Percentiles rank a stretch among this genome's conserved stretches.
These are phyloP conservation scores for Rhizomys pruinosus DNA, from an alignment of 2,113 vertebrate genomes.

Conservation along the genomic window DNA sequence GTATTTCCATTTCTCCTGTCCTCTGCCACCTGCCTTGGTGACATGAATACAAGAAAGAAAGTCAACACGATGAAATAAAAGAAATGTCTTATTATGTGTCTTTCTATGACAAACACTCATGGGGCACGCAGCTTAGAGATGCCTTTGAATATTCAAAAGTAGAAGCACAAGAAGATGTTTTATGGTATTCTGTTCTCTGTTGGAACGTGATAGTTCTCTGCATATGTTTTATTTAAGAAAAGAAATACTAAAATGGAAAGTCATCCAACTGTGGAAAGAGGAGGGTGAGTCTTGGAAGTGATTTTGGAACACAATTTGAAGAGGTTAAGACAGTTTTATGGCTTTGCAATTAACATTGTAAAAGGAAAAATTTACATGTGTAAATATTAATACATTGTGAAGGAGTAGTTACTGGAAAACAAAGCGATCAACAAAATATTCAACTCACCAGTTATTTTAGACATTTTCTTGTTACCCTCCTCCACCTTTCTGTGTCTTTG, in stretches of 20 bases:
- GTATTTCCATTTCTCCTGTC: neutral
- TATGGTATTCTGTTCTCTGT: slow-evolving; percentile 4
- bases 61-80: neutral
- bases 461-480: neutral
- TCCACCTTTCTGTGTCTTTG: too few species aligned
- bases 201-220: slow-evolving; percentile 46
- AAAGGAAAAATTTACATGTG: slow-evolving; percentile 16
- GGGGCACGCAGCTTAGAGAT: slow-evolving; percentile 19
- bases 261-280: slow-evolving; percentile 6
- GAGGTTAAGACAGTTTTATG: slow-evolving; percentile 25
- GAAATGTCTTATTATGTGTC: neutral
- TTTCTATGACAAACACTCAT: neutral
- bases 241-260: slow-evolving; percentile 52
- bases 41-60: neutral
- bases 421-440: neutral
- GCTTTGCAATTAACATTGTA: slow-evolving; percentile 36
- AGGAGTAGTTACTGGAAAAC: neutral
- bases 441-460: neutral
- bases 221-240: slow-evolving; percentile 57
- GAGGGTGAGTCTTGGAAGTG: slow-evolving; percentile 14
- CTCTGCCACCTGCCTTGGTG: neutral
- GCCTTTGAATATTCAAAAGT: slow-evolving; percentile 37
- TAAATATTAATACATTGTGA: slow-evolving; percentile 10
- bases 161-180: slow-evolving; percentile 23
- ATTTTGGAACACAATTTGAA: slow-evolving; percentile 53